Evolutionary conservation across 2,113 vertebrate species (phyloP), one percentile per base, ranked within the genome.

Genomic region (Oreochromis aureus): DNA sequence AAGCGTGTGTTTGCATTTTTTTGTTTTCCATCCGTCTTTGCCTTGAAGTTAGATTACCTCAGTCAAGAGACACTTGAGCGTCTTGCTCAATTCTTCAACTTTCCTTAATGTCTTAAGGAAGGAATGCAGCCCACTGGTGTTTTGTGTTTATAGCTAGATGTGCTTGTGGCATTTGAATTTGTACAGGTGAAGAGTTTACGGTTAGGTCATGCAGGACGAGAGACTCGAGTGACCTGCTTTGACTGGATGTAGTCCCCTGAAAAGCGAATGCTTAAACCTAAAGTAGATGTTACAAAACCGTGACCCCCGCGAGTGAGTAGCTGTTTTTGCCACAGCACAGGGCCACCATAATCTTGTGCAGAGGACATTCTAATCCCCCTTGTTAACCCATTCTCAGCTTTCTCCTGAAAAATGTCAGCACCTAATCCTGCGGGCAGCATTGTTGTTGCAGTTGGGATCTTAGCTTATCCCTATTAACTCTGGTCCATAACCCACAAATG

Each of bases 371-470:
- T 94, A 94, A 95, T 95, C 93, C 86, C 39, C 89, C 81, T 89
- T 91, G 92, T 92, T 90, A 94, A 86, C 83, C 84, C 59, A 69
- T 84, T 90, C 88, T 93, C 69, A 83, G 85, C 84, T 94, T 88
- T 92, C 84, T 91, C 85, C 88, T 87, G 87, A 83, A n/a, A 89
- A 93, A 91, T 89, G 83, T 91, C 46, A 89, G 81, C 55, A 19
- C 79, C 88, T 95, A 95, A 95, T 95, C 92, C 88, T 87, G 59
- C 27, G 61, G 87, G 79, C 82, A 55, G 89, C 88, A 90, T 92
- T 94, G 92, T 93, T 94, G 86, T 83, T 90, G 89, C 88, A 94
- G 86, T 91, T 53, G 85, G 94, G 89, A 90, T 95, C 90, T 91
- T 71, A 71, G 90, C 90, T 93, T 94, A 92, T 91, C 83, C 88